phyloP scores from a whole-genome alignment of 2,113 vertebrate species.

The Lepisosteus osseus region DNA sequence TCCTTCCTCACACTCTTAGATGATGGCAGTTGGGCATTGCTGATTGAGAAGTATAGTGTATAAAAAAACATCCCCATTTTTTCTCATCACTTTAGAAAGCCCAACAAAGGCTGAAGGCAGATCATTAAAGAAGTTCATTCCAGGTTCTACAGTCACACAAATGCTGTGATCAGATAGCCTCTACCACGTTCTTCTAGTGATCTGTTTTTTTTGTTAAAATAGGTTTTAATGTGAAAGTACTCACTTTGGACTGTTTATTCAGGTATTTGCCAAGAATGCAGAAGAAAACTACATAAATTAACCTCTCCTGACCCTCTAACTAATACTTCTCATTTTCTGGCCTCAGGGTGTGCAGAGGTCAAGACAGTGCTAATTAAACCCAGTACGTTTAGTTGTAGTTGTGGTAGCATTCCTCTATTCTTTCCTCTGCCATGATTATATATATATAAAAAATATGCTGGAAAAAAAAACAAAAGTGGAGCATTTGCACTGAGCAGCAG shows the following conservation, averaged over 20 bases:
- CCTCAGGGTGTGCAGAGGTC: not conserved
- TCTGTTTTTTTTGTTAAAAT: too few relatives aligned
- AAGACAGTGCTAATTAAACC: slow-evolving; percentile 21
- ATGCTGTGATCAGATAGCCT: too few relatives aligned
- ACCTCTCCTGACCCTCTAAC: slow-evolving; percentile 12
- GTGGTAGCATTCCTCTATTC: not conserved
- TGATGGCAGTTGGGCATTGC: too few relatives aligned
- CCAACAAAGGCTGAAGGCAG: too few relatives aligned
- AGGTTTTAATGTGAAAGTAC: too few relatives aligned
- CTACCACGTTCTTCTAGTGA: too few relatives aligned
- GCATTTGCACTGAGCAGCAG: slow-evolving; percentile 1
- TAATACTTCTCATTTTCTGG: not conserved
- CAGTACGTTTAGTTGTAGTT: slow-evolving; percentile 8
- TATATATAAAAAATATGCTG: not conserved
- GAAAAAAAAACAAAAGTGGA: not conserved
- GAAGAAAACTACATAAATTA: slow-evolving; percentile 1
- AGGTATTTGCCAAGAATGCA: slow-evolving; percentile 8
- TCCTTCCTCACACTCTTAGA: too few relatives aligned
- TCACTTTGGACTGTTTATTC: not conserved
- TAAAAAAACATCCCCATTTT: too few relatives aligned
- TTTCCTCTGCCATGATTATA: not conserved
- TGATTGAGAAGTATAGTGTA: too few relatives aligned
- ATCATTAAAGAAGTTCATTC: too few relatives aligned
- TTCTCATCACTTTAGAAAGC: too few relatives aligned
- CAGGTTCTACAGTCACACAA: too few relatives aligned